Base-by-base conservation (phyloP, 1,140 invertebrate species). In the Lanistes nyassanus region DNA sequence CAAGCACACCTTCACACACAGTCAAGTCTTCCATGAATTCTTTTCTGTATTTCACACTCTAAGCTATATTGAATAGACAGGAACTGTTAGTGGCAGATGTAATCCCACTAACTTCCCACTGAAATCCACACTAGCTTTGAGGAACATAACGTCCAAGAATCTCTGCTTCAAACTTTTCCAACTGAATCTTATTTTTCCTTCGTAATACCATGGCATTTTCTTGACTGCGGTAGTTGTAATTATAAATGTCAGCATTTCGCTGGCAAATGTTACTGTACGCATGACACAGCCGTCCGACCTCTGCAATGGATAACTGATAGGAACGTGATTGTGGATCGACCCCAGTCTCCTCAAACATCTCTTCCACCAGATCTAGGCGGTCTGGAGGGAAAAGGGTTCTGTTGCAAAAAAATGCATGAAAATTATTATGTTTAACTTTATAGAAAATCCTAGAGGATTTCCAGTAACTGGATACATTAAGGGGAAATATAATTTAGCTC, bases 361-460 rank as follows among this genome's bases (percentile, higher is more conserved):
- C 91, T 7, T 91, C 76, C 9, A 92, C 92, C 39, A 96, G 90
- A 78, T 94, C 91, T 29, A 93, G 88, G 73, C 93, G 88, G 23
- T 92, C 83, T 29, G 93, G 89, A 58, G 97, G 97, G 89, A 98
- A 96, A 23, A 98, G 87, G 9, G 92, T 94, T 76, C 88, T 90
- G 79, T 42, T 83, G 82, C 13, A 70, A 60, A 64, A n/a, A 60
- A 74, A 64, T 68, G 65, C 31, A 29, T 1, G 26, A 51, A 65
- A 51, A 56, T 6, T 36, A 9, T 66, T 47, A 13, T n/a, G n/a
- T n/a, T n/a, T n/a, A n/a, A n/a, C n/a, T n/a, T n/a, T n/a, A n/a
- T n/a, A n/a, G n/a, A n/a, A n/a, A n/a, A n/a, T n/a, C n/a, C n/a
- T n/a, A n/a, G n/a, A n/a, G n/a, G n/a, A n/a, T n/a, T n/a, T n/a